Evolutionary conservation across 2,113 vertebrate genomes (phyloP), one percentile per base, ranked within the genome.

Genomic region (Gasterosteus aculeatus): DNA sequence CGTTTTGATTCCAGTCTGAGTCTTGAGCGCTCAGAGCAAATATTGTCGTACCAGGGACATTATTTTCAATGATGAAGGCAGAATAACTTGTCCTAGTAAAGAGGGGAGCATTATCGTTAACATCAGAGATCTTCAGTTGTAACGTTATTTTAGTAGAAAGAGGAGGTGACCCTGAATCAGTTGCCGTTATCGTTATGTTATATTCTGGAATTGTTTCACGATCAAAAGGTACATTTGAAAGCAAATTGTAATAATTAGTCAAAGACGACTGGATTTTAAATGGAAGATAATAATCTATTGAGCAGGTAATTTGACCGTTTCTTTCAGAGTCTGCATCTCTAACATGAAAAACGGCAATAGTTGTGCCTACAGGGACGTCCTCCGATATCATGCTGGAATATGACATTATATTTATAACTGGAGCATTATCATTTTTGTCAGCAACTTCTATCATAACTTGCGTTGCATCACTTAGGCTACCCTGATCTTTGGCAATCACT

Each of bases 381-480:
- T 93, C 92, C 10, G 85, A 79, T 4, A 93, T 61, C 0, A 61
- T 22, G 14, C 47, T 87, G 0, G 87, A 86, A 12, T 90, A 88
- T 1, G 91, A 92, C 89, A 90, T 92, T 0, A 91, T 42, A 69
- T 57, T 90, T 10, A 93, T 89, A 3, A 75, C 58, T 0, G 92
- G 91, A 0, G 62, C 31, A 46, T 93, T 92, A 59, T 93, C 92
- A 80, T 93, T 93, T 0, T 88, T 16, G 19, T 93, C 92, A 6
- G 29, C 8, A 10, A 93, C 78, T 2, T 92, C 90, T 33, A 93
- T 79, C 3, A 88, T 26, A 1, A 93, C 81, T 63, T 91, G 90
- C 15, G 82, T 70, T 2, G 84, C 62, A 1, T 88, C 89, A 60
- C 63, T 91, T 4, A 92, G 11, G 0, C 89, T 77, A 0, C 91